Base-by-base conservation (phyloP, 2,888 invertebrate species). In the Netelia melanura region DNA sequence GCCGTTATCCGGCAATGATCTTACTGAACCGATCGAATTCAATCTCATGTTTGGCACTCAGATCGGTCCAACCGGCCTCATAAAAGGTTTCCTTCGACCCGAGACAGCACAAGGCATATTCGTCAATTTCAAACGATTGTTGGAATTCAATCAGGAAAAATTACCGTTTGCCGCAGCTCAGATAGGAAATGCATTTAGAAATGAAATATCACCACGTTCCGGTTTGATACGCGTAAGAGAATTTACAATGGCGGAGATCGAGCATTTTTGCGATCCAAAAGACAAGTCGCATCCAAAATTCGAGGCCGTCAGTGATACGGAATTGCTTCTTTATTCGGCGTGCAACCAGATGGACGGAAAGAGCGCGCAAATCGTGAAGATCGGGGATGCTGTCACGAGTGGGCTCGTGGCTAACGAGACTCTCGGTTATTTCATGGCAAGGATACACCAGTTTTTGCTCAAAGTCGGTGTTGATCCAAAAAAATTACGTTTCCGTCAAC, bases 21-120 rank as follows among this genome's bases (percentile, higher is more conserved):
- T 99, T 11, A 96, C 98, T 0, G 98, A 99, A 89, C 99, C 99
- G 0, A 97, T 99, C 88, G 98, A 99, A 91, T 99, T 99, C 93
- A 99, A 99, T 94, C 96, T 99, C 30, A 99, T 99, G 99, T 99
- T 99, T 94, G 97, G 97, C 79, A 99, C 99, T 0, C 98, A 98
- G 93, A 99, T 99, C 92, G 99, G 99, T 23, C 99, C 99, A 1
- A 97, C 99, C 84, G 99, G 99, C 0, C 94, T 98, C 79, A 95
- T 98, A 1, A 98, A 98, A 95, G 99, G 98, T 95, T 99, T 97
- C 93, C 95, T 99, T 25, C 96, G 99, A 83, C 99, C 99, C 25
- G 99, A 99, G 95, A 99, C 99, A 14, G 99, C 99, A 0, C 99
- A 99, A 94, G 99, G 99, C 38, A 99, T 99, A 89, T 99, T 99